These are phyloP conservation scores for Oreochromis aureus DNA, from an alignment of 2,113 vertebrate genomes.

Conservation along the genomic window DNA sequence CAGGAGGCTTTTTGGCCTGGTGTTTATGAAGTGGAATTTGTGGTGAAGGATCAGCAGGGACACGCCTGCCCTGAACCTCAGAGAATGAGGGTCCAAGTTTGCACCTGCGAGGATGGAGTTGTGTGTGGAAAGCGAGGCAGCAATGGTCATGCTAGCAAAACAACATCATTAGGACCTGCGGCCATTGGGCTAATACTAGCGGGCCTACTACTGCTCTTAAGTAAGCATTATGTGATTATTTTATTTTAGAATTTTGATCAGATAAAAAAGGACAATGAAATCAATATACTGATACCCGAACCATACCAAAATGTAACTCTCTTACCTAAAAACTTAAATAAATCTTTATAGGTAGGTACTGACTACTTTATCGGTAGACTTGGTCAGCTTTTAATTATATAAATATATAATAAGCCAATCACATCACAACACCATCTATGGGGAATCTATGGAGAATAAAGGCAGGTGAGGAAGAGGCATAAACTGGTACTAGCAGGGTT, in stretches of 20 bases:
- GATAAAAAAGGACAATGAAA: neutral
- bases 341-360: too few relatives aligned
- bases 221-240: constrained; percentile 68
- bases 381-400: neutral
- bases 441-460: neutral
- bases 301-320: neutral
- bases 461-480: neutral
- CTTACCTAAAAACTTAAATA: neutral
- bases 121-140: neutral
- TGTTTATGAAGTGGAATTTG: constrained; percentile 34
- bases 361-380: neutral
- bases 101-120: constrained; percentile 53
- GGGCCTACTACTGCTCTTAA: constrained; percentile 74
- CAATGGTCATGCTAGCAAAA: neutral
- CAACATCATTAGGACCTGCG: constrained; percentile 59
- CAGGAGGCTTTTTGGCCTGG: constrained; percentile 44
- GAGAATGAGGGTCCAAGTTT: constrained; percentile 52
- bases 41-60: constrained; percentile 62
- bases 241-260: neutral
- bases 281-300: neutral
- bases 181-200: constrained; percentile 80
- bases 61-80: constrained; percentile 52
- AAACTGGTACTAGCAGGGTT: too few relatives aligned
- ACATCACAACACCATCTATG: neutral
- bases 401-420: neutral